phyloP scores from a whole-genome alignment of 2,888 invertebrate genomes.

The Lasioglossum leucozonium region DNA sequence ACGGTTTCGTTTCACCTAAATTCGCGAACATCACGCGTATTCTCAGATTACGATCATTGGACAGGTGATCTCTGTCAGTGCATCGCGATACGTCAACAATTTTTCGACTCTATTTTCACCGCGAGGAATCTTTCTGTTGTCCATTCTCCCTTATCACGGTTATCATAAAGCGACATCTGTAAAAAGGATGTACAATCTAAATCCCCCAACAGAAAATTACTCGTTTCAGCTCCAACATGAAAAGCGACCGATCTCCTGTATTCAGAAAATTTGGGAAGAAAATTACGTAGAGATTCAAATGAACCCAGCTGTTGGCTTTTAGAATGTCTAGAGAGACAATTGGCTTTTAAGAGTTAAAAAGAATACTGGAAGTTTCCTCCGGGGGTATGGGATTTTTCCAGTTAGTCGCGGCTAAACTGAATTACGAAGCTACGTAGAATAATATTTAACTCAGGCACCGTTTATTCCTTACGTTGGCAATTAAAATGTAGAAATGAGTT shows the following conservation, averaged over 20 bases:
- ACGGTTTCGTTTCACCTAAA: not conserved
- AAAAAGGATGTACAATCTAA: not conserved
- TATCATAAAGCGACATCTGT: not conserved
- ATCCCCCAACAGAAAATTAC: not conserved
- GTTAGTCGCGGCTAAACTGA: not conserved
- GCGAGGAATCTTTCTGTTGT: no score
- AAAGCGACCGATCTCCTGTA: not conserved
- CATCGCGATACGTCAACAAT: no score
- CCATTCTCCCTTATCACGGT: not conserved
- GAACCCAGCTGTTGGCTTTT: not conserved
- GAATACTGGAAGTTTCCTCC: not conserved
- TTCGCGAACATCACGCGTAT: not conserved
- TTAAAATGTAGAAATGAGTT: not conserved
- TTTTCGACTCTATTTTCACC: no score
- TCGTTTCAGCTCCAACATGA: not conserved
- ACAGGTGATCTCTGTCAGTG: no score
- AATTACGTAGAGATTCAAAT: not conserved
- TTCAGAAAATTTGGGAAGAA: not conserved
- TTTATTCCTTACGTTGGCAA: not conserved
- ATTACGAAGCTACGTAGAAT: not conserved
- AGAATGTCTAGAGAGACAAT: not conserved
- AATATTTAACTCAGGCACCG: not conserved
- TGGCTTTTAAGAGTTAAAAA: not conserved
- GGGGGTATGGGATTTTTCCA: not conserved
- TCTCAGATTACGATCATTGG: no score